Conservation (phyloP, 2,888 invertebrate genomes). For the Brachyptera risi region DNA sequence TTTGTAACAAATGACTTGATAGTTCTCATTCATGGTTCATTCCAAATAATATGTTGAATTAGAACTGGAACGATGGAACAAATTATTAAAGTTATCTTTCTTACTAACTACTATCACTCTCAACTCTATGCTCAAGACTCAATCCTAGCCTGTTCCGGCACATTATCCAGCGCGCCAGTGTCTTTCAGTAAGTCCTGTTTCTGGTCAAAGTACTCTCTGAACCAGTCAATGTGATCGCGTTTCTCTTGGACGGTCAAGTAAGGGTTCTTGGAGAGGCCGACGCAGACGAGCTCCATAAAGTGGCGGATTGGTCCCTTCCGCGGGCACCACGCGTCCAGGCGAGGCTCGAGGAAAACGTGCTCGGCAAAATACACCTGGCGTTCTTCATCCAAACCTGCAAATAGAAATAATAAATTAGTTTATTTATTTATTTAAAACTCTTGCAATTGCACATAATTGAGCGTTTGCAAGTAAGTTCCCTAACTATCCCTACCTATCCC, state of each 20-base stretch:
- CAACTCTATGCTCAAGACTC: no score
- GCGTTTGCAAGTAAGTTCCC: no score
- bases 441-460: no score
- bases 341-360: conserved; percentile 87
- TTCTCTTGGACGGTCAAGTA: conserved; percentile 86
- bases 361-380: conserved; percentile 73
- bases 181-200: conserved; percentile 69
- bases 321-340: conserved; percentile 88
- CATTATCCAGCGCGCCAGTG: conserved; percentile 54
- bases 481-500: no score
- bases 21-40: not conserved
- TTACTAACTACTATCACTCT: no score
- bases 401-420: conserved; percentile 9
- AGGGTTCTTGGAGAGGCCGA: conserved; percentile 91
- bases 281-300: conserved; percentile 95
- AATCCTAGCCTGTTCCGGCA: no score
- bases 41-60: not conserved
- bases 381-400: conserved; percentile 61
- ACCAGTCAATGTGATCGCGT: conserved; percentile 87
- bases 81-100: no score
- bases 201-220: conserved; percentile 78
- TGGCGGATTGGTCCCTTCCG: conserved; percentile 84
- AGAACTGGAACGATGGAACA: not conserved
- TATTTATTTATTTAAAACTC: no score
- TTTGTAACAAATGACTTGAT: no score